phyloP scores from a whole-genome alignment of 1,140 invertebrate species.

The Drosophila tristis region DNA sequence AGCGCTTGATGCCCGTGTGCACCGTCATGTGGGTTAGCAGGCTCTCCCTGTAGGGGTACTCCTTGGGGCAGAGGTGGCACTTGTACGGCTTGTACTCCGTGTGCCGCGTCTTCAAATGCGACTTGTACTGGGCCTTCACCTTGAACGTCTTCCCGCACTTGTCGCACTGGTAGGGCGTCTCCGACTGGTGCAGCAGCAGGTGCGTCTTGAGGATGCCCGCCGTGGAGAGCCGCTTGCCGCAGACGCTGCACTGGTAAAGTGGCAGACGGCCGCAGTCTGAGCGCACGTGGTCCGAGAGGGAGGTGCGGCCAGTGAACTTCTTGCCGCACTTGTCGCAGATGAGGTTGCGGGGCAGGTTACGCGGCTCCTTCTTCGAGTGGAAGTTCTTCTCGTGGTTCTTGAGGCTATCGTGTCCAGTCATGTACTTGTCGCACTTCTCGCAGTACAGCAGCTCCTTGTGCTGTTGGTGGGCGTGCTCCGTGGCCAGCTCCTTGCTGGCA shows the following conservation, averaged over 20 bases:
- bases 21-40: slow-evolving; percentile 85
- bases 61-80: slow-evolving; percentile 86
- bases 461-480: slow-evolving; percentile 71
- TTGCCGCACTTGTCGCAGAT: slow-evolving; percentile 84
- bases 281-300: slow-evolving; percentile 81
- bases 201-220: slow-evolving; percentile 83
- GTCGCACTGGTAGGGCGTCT: slow-evolving; percentile 81
- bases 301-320: slow-evolving; percentile 80
- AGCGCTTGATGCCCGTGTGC: slow-evolving; percentile 86
- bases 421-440: slow-evolving; percentile 83
- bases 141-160: slow-evolving; percentile 84
- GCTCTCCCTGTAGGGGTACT: slow-evolving; percentile 85
- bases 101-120: slow-evolving; percentile 88
- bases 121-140: slow-evolving; percentile 88
- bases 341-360: slow-evolving; percentile 74
- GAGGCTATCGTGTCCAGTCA: slow-evolving; percentile 81
- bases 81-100: slow-evolving; percentile 89
- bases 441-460: slow-evolving; percentile 83
- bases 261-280: slow-evolving; percentile 82
- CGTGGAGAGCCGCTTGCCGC: slow-evolving; percentile 83
- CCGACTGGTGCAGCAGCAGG: slow-evolving; percentile 80
- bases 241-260: slow-evolving; percentile 78
- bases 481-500: slow-evolving; percentile 78
- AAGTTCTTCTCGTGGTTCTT: slow-evolving; percentile 78
- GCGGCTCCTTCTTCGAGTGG: slow-evolving; percentile 67